Base-by-base conservation (phyloP, 2,888 invertebrate genomes). In the Pollenia amentaria region DNA sequence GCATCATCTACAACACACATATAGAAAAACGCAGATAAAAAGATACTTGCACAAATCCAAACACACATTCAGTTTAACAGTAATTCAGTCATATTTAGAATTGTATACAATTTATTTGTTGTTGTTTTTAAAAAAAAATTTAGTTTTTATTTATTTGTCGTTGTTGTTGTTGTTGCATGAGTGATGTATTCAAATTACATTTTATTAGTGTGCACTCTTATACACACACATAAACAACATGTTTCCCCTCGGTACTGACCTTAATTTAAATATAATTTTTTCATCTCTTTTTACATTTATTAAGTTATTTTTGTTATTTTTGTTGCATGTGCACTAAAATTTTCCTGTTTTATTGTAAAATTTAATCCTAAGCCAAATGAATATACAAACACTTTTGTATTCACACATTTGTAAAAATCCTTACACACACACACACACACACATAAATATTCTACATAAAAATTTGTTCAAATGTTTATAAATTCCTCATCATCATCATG, bases 101-200 rank as follows among this genome's bases (percentile, higher is more conserved):
- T 29, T 64, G 29, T 29, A 55, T 70, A 65, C 64, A 81, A 73
- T 65, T 73, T 73, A 65, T 81, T 46, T 81, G 55, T 57, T 73
- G 80, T 57, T 55, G 14, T 65, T 73, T 18, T 42, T 21, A 38
- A 60, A 76, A 69, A 60, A 53, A 72, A 38, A 64, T 38, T 64
- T 12, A 53, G 9, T 18, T 6, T 62, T 18, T 44, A n/a, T 70
- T 12, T 12, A 57, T 57, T 46, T 46, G 18, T 18, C 60, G 6
- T 10, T 40, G 10, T 29, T 60, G 38, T 42, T 14, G 3, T 11
- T 55, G 14, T 46, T 78, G 21, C 53, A 57, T 82, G 57, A 76
- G 65, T 87, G 55, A 79, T 77, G 80, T 78, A 84, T 87, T 87
- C 87, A 87, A 87, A 87, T 84, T 87, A 87, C 87, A 87, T 87